phyloP scores from a whole-genome alignment of 1,140 invertebrate species.

The Choristoneura fumiferana region DNA sequence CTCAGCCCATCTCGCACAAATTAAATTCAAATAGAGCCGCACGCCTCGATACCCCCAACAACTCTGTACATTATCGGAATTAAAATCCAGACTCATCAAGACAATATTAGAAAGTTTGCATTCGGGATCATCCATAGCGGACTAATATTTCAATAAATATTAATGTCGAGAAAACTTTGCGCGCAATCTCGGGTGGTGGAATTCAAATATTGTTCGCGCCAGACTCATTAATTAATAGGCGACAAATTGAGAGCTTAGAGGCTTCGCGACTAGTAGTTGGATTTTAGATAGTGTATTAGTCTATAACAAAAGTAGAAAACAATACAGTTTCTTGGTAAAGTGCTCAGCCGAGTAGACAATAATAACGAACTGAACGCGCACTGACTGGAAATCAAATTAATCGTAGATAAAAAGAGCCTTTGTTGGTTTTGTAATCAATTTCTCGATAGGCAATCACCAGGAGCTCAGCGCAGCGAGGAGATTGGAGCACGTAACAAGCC shows the following conservation, averaged over 20 bases:
- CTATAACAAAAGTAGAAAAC: no score
- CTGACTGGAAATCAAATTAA: constrained; percentile 12
- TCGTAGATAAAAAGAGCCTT: constrained; percentile 7
- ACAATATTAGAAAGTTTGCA: constrained; percentile 16
- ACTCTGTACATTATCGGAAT: constrained; percentile 17
- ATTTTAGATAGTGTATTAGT: no score
- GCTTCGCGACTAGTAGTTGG: background rate
- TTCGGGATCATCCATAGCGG: background rate
- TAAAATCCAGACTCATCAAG: constrained; percentile 7
- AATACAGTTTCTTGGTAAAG: no score
- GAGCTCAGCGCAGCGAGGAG: background rate
- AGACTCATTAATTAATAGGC: constrained; percentile 5
- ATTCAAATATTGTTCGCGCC: constrained; percentile 11
- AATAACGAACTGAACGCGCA: background rate
- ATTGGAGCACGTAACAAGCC: background rate
- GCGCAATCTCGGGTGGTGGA: background rate
- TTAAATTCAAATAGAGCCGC: no score
- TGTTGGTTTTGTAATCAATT: constrained; percentile 16
- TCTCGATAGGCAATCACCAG: constrained; percentile 16
- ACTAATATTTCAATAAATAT: constrained; percentile 19
- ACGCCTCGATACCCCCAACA: no score
- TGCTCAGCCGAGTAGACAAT: no score
- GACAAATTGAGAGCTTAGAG: background rate
- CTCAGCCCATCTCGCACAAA: no score
- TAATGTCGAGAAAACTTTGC: constrained; percentile 13